Conservation (phyloP, 2,113 vertebrate genomes). For the Poicephalus gulielmi region DNA sequence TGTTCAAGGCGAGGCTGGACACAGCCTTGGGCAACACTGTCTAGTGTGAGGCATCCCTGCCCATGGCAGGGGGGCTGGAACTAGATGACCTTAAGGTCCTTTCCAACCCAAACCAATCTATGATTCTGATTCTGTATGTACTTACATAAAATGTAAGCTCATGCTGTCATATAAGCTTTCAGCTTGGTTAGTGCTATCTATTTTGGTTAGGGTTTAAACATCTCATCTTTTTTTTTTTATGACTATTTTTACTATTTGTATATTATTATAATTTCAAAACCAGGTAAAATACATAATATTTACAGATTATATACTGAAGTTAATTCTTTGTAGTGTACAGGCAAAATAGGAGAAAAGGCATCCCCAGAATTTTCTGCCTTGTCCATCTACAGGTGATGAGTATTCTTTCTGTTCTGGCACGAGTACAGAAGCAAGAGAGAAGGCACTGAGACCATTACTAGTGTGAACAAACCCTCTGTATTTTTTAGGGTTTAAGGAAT, state of each 20-base stretch:
- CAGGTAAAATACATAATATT: not conserved
- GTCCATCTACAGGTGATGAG: not conserved
- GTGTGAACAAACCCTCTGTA: rapidly evolving
- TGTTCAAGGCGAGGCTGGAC: not conserved
- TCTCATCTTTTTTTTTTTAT: not conserved
- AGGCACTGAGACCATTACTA: not conserved
- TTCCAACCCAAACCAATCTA: not conserved
- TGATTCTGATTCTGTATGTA: not conserved
- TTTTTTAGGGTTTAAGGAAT: not conserved
- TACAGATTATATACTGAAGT: not conserved
- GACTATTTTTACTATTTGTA: not conserved
- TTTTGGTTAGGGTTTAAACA: not conserved
- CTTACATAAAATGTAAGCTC: not conserved
- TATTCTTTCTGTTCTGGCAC: not conserved
- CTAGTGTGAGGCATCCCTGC: not conserved
- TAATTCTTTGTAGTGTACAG: not conserved
- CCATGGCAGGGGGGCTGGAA: not conserved
- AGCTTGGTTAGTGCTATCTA: not conserved
- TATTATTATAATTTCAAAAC: not conserved
- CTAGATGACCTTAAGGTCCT: not conserved
- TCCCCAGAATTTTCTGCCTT: not conserved
- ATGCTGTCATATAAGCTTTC: not conserved
- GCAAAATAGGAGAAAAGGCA: not conserved
- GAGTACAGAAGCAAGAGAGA: not conserved
- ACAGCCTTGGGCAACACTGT: not conserved